Evolutionary conservation across 1,140 invertebrate species (phyloP).

Genomic region (Venustaconcha ellipsiformis): DNA sequence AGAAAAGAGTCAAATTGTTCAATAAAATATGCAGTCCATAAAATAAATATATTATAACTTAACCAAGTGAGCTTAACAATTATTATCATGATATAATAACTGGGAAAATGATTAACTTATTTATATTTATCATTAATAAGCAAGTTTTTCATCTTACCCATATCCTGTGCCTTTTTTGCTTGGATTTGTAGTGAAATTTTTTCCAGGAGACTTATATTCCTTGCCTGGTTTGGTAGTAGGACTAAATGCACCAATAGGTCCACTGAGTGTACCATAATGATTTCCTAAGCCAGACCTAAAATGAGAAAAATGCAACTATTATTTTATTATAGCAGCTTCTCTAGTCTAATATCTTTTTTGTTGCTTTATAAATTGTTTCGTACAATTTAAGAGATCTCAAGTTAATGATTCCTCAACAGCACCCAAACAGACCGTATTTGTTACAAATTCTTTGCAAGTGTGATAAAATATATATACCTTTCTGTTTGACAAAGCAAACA

Average conservation of each 20-base stretch:
- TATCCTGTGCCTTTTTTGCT: slow-evolving; percentile 69
- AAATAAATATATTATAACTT: background rate
- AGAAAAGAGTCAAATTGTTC: background rate
- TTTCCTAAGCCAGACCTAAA: slow-evolving; percentile 65
- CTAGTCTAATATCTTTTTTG: too few relatives aligned
- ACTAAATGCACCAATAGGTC: slow-evolving; percentile 61
- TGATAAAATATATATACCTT: too few relatives aligned
- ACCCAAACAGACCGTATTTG: too few relatives aligned
- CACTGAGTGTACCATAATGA: slow-evolving; percentile 66
- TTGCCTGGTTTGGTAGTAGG: slow-evolving; percentile 41
- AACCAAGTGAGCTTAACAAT: background rate
- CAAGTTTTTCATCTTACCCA: slow-evolving; percentile 58
- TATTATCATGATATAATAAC: background rate
- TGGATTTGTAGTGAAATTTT: slow-evolving; percentile 68
- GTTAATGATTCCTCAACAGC: too few relatives aligned
- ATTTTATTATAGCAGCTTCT: too few relatives aligned
- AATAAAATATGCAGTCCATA: background rate
- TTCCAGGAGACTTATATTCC: slow-evolving; percentile 50
- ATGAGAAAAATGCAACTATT: slow-evolving; percentile 7
- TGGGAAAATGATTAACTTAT: background rate
- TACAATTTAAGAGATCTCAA: too few relatives aligned
- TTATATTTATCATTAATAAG: background rate
- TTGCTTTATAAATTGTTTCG: too few relatives aligned
- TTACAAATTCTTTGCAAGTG: too few relatives aligned
- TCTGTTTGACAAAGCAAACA: too few relatives aligned